Percentiles rank a stretch among this genome's conserved stretches.
Evolutionary conservation across 2,797 vertebrate genomes (phyloP).

Genomic region (Triplophysa bombifrons): DNA sequence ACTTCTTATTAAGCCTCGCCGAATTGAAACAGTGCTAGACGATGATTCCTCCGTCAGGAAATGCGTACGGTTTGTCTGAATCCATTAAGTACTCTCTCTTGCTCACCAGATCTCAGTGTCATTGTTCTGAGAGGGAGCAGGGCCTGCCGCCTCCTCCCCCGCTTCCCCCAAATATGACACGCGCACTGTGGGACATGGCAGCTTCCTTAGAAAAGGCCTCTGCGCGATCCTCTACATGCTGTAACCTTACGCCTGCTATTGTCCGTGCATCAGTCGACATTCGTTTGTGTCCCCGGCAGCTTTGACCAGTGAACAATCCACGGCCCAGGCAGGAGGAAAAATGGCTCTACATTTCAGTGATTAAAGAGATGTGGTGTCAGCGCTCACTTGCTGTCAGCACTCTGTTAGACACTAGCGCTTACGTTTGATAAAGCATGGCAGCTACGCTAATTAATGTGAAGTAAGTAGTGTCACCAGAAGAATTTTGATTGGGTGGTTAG

Average conservation of each 20-base stretch:
- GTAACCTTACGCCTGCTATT: conserved; percentile 83
- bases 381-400: conserved; percentile 75
- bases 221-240: conserved; percentile 81
- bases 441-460: conserved; percentile 37
- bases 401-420: conserved; percentile 63
- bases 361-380: conserved; percentile 80
- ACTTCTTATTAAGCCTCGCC: conserved; percentile 52
- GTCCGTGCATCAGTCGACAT: conserved; percentile 78
- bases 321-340: conserved; percentile 68
- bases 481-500: background rate
- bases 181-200: conserved; percentile 77
- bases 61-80: conserved; percentile 58
- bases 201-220: conserved; percentile 78
- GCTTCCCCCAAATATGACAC: conserved; percentile 75
- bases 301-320: conserved; percentile 78
- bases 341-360: conserved; percentile 77
- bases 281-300: conserved; percentile 80
- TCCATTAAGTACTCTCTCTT: conserved; percentile 53
- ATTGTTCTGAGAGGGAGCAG: conserved; percentile 66
- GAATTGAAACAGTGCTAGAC: conserved; percentile 43
- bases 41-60: conserved; percentile 53
- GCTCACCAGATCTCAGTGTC: conserved; percentile 60
- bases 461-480: conserved; percentile 28
- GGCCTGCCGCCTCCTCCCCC: conserved; percentile 63
- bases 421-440: conserved; percentile 1